Percentiles rank a stretch among this genome's conserved stretches.
These are phyloP conservation scores for Drosophila equinoxialis DNA, from an alignment of 1,140 invertebrate genomes.

Conservation along the genomic window DNA sequence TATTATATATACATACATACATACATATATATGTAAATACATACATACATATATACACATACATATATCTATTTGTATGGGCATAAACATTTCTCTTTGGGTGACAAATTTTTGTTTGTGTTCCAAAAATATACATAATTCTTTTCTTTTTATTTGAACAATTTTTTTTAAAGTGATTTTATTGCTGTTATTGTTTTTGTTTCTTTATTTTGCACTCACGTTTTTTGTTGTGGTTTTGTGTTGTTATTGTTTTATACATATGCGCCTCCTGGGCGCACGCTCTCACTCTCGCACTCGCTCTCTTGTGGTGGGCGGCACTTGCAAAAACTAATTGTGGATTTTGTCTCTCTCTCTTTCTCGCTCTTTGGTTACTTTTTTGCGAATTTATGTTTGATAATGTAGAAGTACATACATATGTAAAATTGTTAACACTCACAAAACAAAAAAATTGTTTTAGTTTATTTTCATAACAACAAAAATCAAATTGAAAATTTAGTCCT, in stretches of 20 bases:
- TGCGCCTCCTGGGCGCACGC: slow-evolving; percentile 15
- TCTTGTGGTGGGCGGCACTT: slow-evolving; percentile 56
- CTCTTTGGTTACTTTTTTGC: slow-evolving; percentile 11
- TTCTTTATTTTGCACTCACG: slow-evolving; percentile 29
- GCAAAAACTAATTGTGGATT: slow-evolving; percentile 42
- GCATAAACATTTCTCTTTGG: slow-evolving; percentile 1
- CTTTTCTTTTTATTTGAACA: slow-evolving; percentile 11
- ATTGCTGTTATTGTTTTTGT: slow-evolving; percentile 31
- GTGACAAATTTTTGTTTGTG: slow-evolving; percentile 14
- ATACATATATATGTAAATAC: too few relatives aligned
- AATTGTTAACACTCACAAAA: slow-evolving; percentile 18
- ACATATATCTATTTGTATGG: too few relatives aligned
- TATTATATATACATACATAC: not conserved
- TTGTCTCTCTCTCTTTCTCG: slow-evolving; percentile 18
- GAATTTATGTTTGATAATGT: not conserved
- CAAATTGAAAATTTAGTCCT: slow-evolving; percentile 1
- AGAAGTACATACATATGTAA: slow-evolving; percentile 18
- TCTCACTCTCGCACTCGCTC: slow-evolving; percentile 6
- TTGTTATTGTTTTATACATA: slow-evolving; percentile 19
- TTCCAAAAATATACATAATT: slow-evolving; percentile 20
- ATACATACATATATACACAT: not conserved
- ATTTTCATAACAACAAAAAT: not conserved
- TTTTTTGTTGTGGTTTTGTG: slow-evolving; percentile 15
- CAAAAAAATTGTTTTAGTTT: slow-evolving; percentile 2
- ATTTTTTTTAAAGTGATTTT: slow-evolving; percentile 1